Conservation (phyloP, 2,113 vertebrate genomes). For the Riparia riparia region DNA sequence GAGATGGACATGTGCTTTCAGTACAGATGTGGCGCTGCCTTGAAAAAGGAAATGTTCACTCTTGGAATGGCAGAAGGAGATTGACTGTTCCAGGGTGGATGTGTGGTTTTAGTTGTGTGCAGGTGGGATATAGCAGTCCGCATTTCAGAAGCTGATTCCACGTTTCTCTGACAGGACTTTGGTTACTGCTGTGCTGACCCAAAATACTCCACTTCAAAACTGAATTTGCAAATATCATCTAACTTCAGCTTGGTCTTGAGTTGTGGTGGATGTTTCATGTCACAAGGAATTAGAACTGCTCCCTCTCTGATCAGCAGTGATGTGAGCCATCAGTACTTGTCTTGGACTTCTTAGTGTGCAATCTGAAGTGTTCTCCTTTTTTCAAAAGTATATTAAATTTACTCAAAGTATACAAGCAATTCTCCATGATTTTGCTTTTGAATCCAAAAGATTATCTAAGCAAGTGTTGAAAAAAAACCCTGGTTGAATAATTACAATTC, state of each 20-base stretch:
- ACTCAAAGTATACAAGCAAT: background rate
- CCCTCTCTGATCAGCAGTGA: background rate
- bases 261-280: background rate
- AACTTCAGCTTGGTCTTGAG: background rate
- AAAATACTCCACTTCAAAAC: background rate
- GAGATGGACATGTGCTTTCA: background rate
- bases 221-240: background rate
- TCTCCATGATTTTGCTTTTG: background rate
- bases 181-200: background rate
- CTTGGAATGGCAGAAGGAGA: background rate
- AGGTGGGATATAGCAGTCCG: background rate
- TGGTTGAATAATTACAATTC: background rate
- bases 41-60: background rate
- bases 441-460: background rate
- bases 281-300: background rate
- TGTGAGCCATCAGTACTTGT: background rate
- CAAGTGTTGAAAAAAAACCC: background rate
- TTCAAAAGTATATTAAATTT: background rate
- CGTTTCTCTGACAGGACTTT: background rate
- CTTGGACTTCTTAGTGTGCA: background rate
- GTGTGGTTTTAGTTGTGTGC: background rate
- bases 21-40: background rate
- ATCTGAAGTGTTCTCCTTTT: background rate
- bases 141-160: background rate
- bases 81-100: background rate